Evolutionary conservation across 1,140 invertebrate genomes (phyloP), one percentile per base, ranked within the genome.

Genomic region (Neotoxoptera formosana): DNA sequence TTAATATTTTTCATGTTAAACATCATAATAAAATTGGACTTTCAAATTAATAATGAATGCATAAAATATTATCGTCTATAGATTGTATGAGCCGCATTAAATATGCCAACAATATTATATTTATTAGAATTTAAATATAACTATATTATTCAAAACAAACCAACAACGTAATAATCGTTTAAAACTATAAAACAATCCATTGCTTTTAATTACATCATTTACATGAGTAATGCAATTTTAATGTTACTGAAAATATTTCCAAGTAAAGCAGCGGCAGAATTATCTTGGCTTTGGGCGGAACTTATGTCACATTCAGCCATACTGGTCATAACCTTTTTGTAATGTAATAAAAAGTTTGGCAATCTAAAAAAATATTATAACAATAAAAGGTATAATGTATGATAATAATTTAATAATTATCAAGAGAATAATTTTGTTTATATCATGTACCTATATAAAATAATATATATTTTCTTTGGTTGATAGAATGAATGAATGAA

Each of bases 141-240:
- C 30, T 87, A 51, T n/a, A 88, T 34, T 88, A 88, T 48, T 48
- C 30, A 0, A 2, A 51, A 34, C 14, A 88, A 45, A 87, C 41
- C 84, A 30, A 45, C 84, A 76, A 48, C 14, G 23, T 47, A 34
- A 48, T 87, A 48, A 47, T 17, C 8, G 86, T 48, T 51, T 76
- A 76, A 76, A 76, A 76, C 30, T 76, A 76, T 76, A 76, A 76
- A n/a, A n/a, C 60, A 88, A 88, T 34, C 23, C 86, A 87, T 88
- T 51, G 30, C 17, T 88, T 88, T 88, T 88, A 88, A 88, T 88
- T 47, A 30, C 20, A 2, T 48, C 30, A 88, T 88, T 88, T 88
- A 88, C 47, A 88, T 88, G 7, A 88, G 47, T 88, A 51, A 88
- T 48, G 86, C n/a, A 47, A 48, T 88, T 88, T 88, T 88, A 88